phyloP scores from a whole-genome alignment of 64 coral and sea anemone species.

The Acropora yongei region DNA sequence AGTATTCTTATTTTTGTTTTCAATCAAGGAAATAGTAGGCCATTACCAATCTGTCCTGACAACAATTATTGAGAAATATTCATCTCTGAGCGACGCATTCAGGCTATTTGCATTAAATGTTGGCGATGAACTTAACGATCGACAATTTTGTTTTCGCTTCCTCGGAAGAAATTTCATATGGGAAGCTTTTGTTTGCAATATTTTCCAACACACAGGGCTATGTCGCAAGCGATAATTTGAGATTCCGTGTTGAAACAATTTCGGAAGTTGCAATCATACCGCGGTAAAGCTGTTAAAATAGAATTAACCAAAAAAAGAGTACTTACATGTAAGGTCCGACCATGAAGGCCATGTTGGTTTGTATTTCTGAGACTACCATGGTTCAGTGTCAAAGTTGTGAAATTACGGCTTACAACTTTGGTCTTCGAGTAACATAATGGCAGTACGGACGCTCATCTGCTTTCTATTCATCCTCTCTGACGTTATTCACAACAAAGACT shows the following conservation, averaged over 20 bases:
- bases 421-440: not conserved
- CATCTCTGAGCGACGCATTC: not conserved
- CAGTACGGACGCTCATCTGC: not conserved
- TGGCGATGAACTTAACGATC: not conserved
- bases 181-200: not conserved
- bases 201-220: not conserved
- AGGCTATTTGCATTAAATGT: not conserved
- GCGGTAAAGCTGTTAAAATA: not conserved
- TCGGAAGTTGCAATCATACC: not conserved
- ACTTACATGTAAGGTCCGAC: constrained; percentile 21
- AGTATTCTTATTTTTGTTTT: too few relatives aligned
- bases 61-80: not conserved
- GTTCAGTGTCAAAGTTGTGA: not conserved
- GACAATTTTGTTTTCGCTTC: not conserved
- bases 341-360: not conserved
- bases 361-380: constrained; percentile 4
- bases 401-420: not conserved
- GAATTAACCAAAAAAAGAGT: not conserved
- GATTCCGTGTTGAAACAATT: not conserved
- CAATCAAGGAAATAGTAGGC: not conserved
- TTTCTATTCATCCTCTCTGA: not conserved
- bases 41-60: not conserved
- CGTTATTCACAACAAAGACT: constrained; percentile 35
- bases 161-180: not conserved
- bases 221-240: not conserved